Evolutionary conservation across 2,888 invertebrate genomes (phyloP).

Genomic region (Morpho achilles): DNA sequence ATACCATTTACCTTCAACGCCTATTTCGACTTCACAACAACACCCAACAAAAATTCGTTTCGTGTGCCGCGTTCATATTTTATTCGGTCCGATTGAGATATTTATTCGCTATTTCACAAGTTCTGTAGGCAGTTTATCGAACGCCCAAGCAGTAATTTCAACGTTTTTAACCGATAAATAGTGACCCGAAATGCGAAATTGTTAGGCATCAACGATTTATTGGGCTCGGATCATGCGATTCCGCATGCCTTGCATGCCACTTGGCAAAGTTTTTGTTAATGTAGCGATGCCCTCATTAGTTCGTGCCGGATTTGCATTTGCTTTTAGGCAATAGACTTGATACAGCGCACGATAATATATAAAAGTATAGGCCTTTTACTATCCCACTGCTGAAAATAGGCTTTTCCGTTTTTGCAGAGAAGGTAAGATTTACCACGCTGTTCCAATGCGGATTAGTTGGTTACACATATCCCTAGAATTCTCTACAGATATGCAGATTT

Average conservation of each 20-base stretch:
- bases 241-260: slow-evolving; percentile 30
- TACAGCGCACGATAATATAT: slow-evolving; percentile 13
- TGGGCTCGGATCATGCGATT: slow-evolving; percentile 38
- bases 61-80: slow-evolving; percentile 57
- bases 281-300: slow-evolving; percentile 34
- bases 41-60: slow-evolving; percentile 29
- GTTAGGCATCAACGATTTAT: slow-evolving; percentile 51
- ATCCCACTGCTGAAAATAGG: too few relatives aligned
- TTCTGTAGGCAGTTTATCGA: slow-evolving; percentile 51
- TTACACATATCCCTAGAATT: too few relatives aligned
- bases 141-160: slow-evolving; percentile 37
- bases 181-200: slow-evolving; percentile 44
- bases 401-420: too few relatives aligned
- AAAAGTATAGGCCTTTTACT: not conserved
- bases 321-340: slow-evolving; percentile 21
- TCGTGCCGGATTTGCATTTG: slow-evolving; percentile 30
- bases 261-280: slow-evolving; percentile 33
- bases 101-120: slow-evolving; percentile 63
- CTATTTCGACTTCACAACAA: not conserved
- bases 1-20: slow-evolving; percentile 1
- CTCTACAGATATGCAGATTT: too few relatives aligned
- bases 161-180: slow-evolving; percentile 47
- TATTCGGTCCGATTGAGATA: slow-evolving; percentile 56
- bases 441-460: too few relatives aligned
- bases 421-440: too few relatives aligned